A percentile compares a stretch with the other conserved stretches of the same genome.
phyloP scores from a whole-genome alignment of 2,113 vertebrate species.

The Podocnemis expansa region DNA sequence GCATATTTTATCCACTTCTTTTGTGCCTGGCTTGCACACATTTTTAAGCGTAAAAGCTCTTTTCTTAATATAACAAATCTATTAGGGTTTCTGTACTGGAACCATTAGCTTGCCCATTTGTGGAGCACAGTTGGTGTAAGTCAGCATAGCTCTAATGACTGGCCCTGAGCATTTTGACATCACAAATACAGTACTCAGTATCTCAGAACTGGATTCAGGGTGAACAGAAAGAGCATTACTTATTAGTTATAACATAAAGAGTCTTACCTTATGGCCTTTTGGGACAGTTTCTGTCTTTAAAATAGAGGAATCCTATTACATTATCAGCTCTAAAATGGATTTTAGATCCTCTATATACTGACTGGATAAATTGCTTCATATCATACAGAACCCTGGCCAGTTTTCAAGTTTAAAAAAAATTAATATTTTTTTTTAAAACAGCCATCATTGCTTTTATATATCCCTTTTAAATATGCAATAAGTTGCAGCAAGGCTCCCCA shows the following conservation, averaged over 20 bases:
- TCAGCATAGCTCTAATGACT: neutral
- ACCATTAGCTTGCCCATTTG: neutral
- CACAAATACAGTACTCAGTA: neutral
- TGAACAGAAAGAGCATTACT: neutral
- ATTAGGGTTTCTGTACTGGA: neutral
- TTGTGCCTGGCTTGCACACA: neutral
- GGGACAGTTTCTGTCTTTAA: neutral
- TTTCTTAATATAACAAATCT: neutral
- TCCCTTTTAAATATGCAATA: neutral
- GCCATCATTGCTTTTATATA: neutral
- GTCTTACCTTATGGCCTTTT: neutral
- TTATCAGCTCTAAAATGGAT: neutral
- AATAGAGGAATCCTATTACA: neutral
- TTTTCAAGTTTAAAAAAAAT: neutral
- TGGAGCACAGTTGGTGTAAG: rapidly evolving
- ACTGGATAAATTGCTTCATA: neutral
- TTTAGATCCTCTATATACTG: neutral
- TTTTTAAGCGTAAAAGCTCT: neutral
- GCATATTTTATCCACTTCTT: neutral
- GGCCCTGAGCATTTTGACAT: neutral
- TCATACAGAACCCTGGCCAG: neutral
- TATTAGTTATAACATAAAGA: rapidly evolving
- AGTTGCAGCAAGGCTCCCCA: neutral
- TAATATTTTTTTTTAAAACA: neutral
- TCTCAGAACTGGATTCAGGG: rapidly evolving